Evolutionary conservation across 2,113 vertebrate species (phyloP).

Genomic region (Junco hyemalis): DNA sequence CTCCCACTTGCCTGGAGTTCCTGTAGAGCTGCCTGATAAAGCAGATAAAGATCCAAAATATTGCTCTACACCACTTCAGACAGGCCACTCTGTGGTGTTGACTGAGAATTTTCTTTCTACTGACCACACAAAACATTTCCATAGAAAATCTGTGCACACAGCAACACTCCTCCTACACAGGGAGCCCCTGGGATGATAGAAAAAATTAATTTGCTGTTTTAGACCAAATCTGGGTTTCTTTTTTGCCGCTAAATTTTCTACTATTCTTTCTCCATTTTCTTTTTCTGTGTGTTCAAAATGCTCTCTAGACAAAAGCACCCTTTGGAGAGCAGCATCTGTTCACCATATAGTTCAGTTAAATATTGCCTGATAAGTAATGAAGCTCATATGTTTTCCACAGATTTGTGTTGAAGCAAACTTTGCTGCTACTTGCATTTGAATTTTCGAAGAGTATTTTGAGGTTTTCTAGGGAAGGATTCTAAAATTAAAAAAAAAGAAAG

Average conservation of each 20-base stretch:
- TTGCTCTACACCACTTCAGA: neutral
- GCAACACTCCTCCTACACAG: neutral
- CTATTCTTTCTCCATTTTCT: neutral
- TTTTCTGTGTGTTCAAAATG: neutral
- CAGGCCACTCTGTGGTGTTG: rapidly evolving
- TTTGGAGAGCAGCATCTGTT: constrained; percentile 44
- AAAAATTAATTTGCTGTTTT: neutral
- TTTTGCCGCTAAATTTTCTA: neutral
- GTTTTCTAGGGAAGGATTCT: neutral
- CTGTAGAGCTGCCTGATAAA: neutral
- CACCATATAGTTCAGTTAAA: constrained; percentile 14
- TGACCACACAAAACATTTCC: neutral
- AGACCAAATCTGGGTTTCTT: neutral
- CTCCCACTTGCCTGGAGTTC: neutral
- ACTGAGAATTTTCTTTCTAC: neutral
- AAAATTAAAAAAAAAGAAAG: neutral
- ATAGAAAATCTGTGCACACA: neutral
- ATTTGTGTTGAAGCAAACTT: neutral
- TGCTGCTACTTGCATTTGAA: neutral
- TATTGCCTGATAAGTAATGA: constrained; percentile 19
- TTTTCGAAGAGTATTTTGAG: neutral
- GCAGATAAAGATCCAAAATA: neutral
- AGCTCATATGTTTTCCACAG: neutral
- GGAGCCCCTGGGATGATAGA: neutral
- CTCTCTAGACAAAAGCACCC: neutral